A percentile compares a stretch with the other conserved stretches of the same genome.
Conservation (phyloP, 2,797 vertebrate genomes). For the Anomalospiza imberbis region DNA sequence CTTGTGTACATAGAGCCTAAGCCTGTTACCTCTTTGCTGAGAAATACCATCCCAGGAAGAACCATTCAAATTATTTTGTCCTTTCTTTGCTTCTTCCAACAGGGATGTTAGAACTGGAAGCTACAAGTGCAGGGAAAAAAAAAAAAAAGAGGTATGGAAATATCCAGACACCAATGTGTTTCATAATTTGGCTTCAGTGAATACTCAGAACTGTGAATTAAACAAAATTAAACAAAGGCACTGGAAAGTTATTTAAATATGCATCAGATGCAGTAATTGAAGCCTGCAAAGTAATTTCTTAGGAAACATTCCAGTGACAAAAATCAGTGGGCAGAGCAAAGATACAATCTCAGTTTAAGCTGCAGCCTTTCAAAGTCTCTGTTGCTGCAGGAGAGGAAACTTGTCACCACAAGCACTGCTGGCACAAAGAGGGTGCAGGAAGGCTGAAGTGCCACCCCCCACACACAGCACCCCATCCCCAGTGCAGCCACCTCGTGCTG, state of each 20-base stretch:
- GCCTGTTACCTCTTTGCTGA: neutral
- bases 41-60: neutral
- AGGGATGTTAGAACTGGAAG: neutral
- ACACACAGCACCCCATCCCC: rapidly evolving
- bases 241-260: constrained; percentile 26
- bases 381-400: neutral
- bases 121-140: neutral
- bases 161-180: neutral
- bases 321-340: neutral
- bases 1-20: neutral
- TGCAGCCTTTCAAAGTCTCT: neutral
- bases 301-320: neutral
- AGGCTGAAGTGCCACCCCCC: neutral
- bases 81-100: neutral
- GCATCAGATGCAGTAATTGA: constrained; percentile 5
- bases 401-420: rapidly evolving
- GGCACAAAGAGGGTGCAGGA: neutral
- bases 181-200: neutral
- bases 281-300: neutral
- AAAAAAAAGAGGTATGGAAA: neutral
- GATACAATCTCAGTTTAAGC: neutral
- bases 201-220: constrained; percentile 1
- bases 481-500: rapidly evolving
- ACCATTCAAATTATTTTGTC: neutral
- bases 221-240: neutral